Conservation (phyloP, 2,888 invertebrate genomes). For the Marasmarcha lunaedactyla region DNA sequence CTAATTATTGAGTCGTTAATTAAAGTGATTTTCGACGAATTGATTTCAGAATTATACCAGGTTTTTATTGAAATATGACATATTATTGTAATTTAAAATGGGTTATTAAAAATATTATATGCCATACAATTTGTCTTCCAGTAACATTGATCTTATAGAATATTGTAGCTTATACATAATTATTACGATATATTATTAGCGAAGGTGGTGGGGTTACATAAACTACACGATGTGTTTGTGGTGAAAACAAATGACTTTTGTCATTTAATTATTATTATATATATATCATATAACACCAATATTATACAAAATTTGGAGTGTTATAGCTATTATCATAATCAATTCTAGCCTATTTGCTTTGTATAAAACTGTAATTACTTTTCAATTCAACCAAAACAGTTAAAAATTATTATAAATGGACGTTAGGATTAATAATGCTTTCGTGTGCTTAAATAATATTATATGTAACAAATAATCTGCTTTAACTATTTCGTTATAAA, state of each 20-base stretch:
- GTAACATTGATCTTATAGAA: slow-evolving; percentile 66
- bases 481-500: neutral
- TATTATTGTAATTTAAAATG: slow-evolving; percentile 1
- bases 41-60: no score
- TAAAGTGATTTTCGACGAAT: no score
- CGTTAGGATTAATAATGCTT: no score
- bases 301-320: slow-evolving; percentile 3
- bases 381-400: no score
- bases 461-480: neutral
- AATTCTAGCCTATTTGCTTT: slow-evolving; percentile 2
- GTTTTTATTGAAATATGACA: neutral
- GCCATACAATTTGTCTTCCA: slow-evolving; percentile 73
- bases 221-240: slow-evolving; percentile 10
- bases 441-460: no score
- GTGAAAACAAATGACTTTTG: neutral
- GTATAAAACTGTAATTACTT: no score
- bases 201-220: slow-evolving; percentile 43
- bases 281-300: slow-evolving; percentile 22
- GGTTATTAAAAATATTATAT: slow-evolving; percentile 42
- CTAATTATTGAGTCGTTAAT: no score
- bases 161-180: slow-evolving; percentile 64
- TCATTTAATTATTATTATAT: no score
- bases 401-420: no score
- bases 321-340: neutral
- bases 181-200: slow-evolving; percentile 40